These are phyloP conservation scores for Hemibagrus guttatus DNA, from an alignment of 2,797 vertebrate genomes.

Conservation along the genomic window DNA sequence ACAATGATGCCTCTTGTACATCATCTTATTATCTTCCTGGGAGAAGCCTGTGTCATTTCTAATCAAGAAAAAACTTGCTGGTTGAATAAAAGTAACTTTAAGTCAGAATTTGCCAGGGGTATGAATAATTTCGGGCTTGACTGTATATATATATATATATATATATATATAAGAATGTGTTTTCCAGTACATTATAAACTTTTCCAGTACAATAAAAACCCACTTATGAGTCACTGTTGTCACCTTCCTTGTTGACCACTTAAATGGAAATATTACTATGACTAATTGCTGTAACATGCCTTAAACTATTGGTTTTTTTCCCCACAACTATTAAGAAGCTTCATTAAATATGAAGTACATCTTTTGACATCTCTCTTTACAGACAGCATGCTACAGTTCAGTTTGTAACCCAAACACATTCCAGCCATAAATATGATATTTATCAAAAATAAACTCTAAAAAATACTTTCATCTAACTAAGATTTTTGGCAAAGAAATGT, in stretches of 20 bases:
- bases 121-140: no score
- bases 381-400: background rate
- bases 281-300: background rate
- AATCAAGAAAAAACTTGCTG: no score
- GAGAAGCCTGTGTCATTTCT: no score
- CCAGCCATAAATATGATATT: background rate
- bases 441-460: background rate
- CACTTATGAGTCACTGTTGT: conserved; percentile 3
- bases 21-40: no score
- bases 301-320: background rate
- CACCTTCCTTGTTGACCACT: background rate
- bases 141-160: no score
- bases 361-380: background rate
- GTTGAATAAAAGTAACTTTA: no score
- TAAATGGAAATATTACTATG: background rate
- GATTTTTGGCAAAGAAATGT: no score
- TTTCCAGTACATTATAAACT: background rate
- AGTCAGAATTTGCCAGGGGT: no score
- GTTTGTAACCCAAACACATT: background rate
- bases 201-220: no score
- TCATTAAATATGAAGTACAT: background rate
- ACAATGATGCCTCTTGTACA: no score
- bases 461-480: background rate
- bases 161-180: background rate
- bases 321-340: background rate